A percentile compares a stretch with the other conserved stretches of the same genome.
Evolutionary conservation across 1,140 invertebrate species (phyloP).

Genomic region (Meteorus sp.): DNA sequence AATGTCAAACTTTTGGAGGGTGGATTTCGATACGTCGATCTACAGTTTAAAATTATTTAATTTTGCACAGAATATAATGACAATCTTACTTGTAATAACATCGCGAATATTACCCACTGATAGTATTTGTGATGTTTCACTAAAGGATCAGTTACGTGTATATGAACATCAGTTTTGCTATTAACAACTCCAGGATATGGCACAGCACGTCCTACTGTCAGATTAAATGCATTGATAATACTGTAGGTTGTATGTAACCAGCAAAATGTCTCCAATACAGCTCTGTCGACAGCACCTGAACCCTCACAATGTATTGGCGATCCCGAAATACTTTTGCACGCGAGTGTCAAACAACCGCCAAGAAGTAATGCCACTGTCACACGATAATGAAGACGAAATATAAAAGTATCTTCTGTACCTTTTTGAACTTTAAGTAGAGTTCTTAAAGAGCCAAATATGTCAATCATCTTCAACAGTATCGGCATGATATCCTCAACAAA

Average conservation of each 20-base stretch:
- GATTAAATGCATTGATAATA: conserved; percentile 61
- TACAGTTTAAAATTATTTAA: not conserved
- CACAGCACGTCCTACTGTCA: conserved; percentile 58
- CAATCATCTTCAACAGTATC: conserved; percentile 57
- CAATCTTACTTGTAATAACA: conserved; percentile 64
- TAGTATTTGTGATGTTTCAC: conserved; percentile 63
- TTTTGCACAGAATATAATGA: conserved; percentile 4
- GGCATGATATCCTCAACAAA: conserved; percentile 37
- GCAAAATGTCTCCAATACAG: conserved; percentile 72
- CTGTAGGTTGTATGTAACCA: conserved; percentile 75
- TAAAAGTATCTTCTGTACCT: conserved; percentile 62
- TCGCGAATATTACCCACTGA: conserved; percentile 69
- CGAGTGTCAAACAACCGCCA: conserved; percentile 60
- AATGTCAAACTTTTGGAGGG: no score
- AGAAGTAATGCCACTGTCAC: conserved; percentile 62
- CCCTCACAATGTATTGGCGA: conserved; percentile 68
- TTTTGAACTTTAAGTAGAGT: conserved; percentile 60
- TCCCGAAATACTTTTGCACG: conserved; percentile 64
- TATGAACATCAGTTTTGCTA: conserved; percentile 48
- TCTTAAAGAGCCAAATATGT: conserved; percentile 55
- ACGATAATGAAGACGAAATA: conserved; percentile 66
- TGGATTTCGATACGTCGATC: no score
- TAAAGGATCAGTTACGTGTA: conserved; percentile 50
- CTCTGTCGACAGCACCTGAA: conserved; percentile 63
- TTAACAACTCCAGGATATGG: conserved; percentile 63